Base-by-base conservation (phyloP, 1,140 invertebrate species). In the Liolophura sinensis region DNA sequence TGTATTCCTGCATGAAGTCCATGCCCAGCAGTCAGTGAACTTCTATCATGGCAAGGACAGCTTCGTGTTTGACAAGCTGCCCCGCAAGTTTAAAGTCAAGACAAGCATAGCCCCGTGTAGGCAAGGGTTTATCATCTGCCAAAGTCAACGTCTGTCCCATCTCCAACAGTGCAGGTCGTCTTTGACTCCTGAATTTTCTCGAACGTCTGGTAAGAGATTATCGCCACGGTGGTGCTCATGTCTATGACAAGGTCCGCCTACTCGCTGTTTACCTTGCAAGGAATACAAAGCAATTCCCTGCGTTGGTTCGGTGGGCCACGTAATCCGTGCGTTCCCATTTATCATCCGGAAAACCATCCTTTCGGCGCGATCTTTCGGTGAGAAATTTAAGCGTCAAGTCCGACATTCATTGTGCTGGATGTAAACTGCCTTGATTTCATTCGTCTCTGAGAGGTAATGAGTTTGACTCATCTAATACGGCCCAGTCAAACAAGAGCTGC, bases 11-110 rank as follows among this genome's bases (percentile, higher is more conserved):
- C 25, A 68, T 5, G 49, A 68, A 63, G 46, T 63, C 48, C 15
- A 54, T 31, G 14, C 66, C 60, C 3, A 68, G 4, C 20, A 67
- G 40, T 54, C 24, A 61, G 60, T 50, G 49, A 11, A 24, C 55
- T 20, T 64, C 61, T 22, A 68, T 60, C 18, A 64, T 62, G 5
- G 61, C 50, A 50, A 63, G 20, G 11, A 63, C 12, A 14, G 58
- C 48, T 9, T 20, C 12, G n/a, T 60, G 50, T 1, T 14, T 24
- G 16, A 55, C 40, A 16, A 11, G 3, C 7, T n/a, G 31, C 0
- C 46, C 51, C 14, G 56, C 24, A 22, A 63, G 16, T 27, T 15
- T 40, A 16, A 58, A 18, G 47, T 5, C 16, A n/a, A 64, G n/a
- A n/a, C n/a, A n/a, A n/a, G n/a, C 46, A 18, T 60, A 18, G 16